Conservation (phyloP, 2,113 vertebrate species). For the Dicrurus megarhynchus region DNA sequence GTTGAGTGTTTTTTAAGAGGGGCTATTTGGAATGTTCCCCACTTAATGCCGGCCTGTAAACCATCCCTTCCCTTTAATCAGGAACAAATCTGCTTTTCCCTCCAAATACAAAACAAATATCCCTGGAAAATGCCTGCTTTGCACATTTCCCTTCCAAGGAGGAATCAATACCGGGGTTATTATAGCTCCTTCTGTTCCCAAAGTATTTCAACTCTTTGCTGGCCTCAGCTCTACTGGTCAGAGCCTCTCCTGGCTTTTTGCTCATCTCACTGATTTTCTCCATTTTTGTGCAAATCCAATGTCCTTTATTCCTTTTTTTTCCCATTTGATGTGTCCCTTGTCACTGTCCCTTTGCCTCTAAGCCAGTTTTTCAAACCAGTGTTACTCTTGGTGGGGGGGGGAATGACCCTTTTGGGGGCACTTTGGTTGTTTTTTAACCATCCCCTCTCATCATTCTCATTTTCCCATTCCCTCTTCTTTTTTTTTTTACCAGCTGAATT, state of each 20-base stretch:
- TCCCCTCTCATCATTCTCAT: neutral
- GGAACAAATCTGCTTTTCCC: constrained; percentile 43
- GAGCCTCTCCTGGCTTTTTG: constrained; percentile 34
- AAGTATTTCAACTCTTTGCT: constrained; percentile 63
- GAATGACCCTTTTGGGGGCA: neutral
- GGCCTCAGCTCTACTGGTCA: constrained; percentile 50
- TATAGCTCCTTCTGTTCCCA: constrained; percentile 61
- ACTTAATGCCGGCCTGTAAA: neutral
- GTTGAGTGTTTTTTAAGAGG: neutral
- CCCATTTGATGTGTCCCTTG: neutral
- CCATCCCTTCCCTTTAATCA: constrained; percentile 26
- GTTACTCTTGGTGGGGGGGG: neutral
- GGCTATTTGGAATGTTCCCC: neutral
- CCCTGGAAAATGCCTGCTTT: constrained; percentile 49
- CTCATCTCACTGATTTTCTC: constrained; percentile 54
- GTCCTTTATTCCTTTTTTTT: neutral
- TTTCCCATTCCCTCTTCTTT: neutral
- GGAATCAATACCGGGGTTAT: constrained; percentile 58
- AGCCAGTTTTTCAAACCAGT: constrained; percentile 1
- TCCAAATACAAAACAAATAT: constrained; percentile 59
- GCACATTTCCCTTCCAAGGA: constrained; percentile 66
- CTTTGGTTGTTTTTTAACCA: neutral
- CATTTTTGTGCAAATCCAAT: constrained; percentile 34
- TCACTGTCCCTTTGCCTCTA: neutral
- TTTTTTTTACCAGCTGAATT: neutral